phyloP scores from a whole-genome alignment of 2,113 vertebrate species.

The Phylloscopus trochiloides region DNA sequence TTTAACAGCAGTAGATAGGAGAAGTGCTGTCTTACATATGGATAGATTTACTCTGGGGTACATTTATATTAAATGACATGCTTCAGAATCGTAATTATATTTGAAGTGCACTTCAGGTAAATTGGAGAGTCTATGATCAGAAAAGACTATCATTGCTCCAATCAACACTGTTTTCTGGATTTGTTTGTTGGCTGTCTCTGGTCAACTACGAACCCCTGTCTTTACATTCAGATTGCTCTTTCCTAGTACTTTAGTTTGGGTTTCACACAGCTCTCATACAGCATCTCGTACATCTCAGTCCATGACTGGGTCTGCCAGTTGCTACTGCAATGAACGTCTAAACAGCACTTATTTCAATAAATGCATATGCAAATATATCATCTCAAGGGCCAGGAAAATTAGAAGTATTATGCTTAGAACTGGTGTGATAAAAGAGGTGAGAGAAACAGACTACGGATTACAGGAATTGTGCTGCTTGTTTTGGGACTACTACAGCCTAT shows the following conservation, averaged over 20 bases:
- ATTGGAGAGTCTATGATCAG: background rate
- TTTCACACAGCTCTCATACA: accelerated
- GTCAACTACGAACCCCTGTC: background rate
- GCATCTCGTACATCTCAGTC: background rate
- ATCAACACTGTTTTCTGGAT: background rate
- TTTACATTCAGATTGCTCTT: background rate
- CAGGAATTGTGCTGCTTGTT: background rate
- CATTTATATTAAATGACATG: background rate
- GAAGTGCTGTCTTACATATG: background rate
- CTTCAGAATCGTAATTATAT: background rate
- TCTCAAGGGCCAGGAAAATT: background rate
- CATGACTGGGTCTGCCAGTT: background rate
- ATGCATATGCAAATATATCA: background rate
- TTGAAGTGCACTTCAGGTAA: constrained; percentile 14
- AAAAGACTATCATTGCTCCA: background rate
- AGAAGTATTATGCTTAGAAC: background rate
- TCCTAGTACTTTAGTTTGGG: accelerated
- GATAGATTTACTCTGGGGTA: background rate
- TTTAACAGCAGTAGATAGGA: background rate
- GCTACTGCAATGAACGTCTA: background rate
- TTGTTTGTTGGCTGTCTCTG: background rate
- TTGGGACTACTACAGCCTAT: background rate
- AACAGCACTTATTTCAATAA: background rate
- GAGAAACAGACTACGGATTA: background rate
- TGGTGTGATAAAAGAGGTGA: background rate